These are phyloP conservation scores for Campylomormyrus numenius DNA, from an alignment of 2,113 vertebrate species.

Conservation along the genomic window DNA sequence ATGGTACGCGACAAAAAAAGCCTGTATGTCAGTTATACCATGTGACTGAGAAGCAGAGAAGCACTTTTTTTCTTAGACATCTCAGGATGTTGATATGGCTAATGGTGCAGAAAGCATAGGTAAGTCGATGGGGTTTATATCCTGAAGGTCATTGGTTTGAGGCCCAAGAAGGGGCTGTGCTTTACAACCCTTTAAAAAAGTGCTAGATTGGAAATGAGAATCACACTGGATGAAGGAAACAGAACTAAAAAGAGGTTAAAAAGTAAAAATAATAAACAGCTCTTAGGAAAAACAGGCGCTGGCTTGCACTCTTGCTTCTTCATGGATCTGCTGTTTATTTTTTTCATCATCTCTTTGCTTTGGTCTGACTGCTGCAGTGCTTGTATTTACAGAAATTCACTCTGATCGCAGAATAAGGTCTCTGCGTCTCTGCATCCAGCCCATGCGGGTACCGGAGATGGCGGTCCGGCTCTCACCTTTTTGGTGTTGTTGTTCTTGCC, in stretches of 20 bases:
- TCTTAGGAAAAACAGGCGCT: not conserved
- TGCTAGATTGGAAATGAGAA: not conserved
- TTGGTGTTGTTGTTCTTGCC: constrained; percentile 53
- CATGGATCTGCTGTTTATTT: not conserved
- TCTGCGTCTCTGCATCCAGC: not conserved
- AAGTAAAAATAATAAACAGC: not conserved
- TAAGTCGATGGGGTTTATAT: not conserved
- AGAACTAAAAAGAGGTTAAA: not conserved
- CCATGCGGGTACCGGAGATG: not conserved
- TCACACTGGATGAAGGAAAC: not conserved
- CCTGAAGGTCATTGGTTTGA: not conserved
- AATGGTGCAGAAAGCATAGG: not conserved
- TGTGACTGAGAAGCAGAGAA: not conserved
- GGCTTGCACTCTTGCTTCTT: not conserved
- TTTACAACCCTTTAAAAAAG: not conserved
- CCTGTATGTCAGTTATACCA: not conserved
- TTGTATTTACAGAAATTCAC: not conserved
- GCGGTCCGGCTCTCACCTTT: constrained; percentile 42
- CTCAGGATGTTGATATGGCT: not conserved
- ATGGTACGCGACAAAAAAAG: not conserved
- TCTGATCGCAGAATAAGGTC: not conserved
- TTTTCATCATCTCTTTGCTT: not conserved
- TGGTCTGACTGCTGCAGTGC: not conserved
- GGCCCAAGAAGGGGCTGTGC: not conserved
- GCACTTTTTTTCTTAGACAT: not conserved